Evolutionary conservation across 2,888 invertebrate species (phyloP).

Genomic region (Cerceris ruficornis): DNA sequence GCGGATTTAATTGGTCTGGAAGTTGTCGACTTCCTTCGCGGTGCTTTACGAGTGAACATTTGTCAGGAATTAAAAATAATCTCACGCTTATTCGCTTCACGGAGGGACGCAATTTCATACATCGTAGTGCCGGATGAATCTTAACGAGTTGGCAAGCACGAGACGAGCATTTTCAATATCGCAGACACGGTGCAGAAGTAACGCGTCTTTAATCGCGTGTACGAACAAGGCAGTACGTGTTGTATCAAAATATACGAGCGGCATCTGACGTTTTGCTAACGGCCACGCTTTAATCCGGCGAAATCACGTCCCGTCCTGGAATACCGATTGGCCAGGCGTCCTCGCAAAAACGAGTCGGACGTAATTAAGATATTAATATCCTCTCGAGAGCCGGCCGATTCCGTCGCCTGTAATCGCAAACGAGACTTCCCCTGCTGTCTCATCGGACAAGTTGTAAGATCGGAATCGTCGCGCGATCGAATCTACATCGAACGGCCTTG

Average conservation of each 20-base stretch:
- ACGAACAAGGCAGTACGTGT: slow-evolving; percentile 9
- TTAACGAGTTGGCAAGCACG: not conserved
- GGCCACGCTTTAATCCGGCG: slow-evolving; percentile 35
- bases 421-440: slow-evolving; percentile 4
- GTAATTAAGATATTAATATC: slow-evolving; percentile 69
- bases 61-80: not conserved
- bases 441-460: not conserved
- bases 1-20: not conserved
- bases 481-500: slow-evolving; percentile 39
- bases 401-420: slow-evolving; percentile 23
- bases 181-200: not conserved
- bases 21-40: not conserved
- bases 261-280: not conserved
- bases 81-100: too few relatives aligned
- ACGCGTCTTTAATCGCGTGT: slow-evolving; percentile 26
- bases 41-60: not conserved
- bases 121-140: not conserved
- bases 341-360: slow-evolving; percentile 62
- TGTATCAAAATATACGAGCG: slow-evolving; percentile 2
- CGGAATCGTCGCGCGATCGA: not conserved
- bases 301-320: slow-evolving; percentile 51
- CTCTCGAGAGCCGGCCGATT: slow-evolving; percentile 18
- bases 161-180: not conserved
- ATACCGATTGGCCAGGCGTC: slow-evolving; percentile 62
- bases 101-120: not conserved